Base-by-base conservation (phyloP, 2,888 invertebrate genomes). In the Tolmerus cingulatus region DNA sequence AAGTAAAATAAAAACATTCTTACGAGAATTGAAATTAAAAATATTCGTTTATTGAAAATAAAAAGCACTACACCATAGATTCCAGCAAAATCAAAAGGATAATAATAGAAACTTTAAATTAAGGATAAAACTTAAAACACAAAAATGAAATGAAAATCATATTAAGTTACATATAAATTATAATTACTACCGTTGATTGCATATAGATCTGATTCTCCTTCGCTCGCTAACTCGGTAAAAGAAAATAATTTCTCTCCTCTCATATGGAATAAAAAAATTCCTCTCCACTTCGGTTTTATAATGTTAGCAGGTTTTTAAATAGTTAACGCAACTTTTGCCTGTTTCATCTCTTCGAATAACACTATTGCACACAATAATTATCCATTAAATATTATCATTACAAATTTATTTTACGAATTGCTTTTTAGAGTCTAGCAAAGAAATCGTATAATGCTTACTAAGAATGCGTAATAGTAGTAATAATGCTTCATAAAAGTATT, bases 331-430 rank as follows among this genome's bases (percentile, higher is more conserved):
- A 23, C 51, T 79, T 79, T 51, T 79, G 23, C n/a, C 9, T 27
- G 27, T 55, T 51, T 30, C 79, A 74, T 74, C 51, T 76, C 76
- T 66, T 81, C 77, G 34, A 87, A 81, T 87, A 87, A 87, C 43
- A 84, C 89, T 89, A 88, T 89, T 89, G 86, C 87, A 87, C 88
- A 88, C 87, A 88, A 87, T 66, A 66, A 66, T 66, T 66, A 66
- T 66, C 27, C 88, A 88, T 87, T 82, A 84, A 87, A 81, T 86
- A 84, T 87, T 77, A 79, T 27, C 66, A 12, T 66, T 66, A 66
- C 27, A 66, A 66, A 66, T 66, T 66, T 66, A 66, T 23, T 66
- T 66, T 66, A 66, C 66, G 66, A 66, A 66, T 66, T 66, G 66
- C 66, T 66, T 27, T 66, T 12, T 66, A 66, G 23, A 66, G 66